These are phyloP conservation scores for Lasiommata megera DNA, from an alignment of 2,888 invertebrate genomes.

Conservation along the genomic window DNA sequence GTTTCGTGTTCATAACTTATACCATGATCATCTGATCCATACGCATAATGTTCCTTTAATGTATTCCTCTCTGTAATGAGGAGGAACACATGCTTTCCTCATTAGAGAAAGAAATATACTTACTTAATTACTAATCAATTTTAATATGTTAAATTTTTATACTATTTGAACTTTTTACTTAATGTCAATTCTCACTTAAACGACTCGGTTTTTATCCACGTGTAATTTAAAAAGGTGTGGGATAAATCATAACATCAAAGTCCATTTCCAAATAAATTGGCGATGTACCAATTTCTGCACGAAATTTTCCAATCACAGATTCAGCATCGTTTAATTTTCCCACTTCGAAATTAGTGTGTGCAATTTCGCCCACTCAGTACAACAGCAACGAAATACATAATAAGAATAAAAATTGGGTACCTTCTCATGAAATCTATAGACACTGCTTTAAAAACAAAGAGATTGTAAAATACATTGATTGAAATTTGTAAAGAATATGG, in stretches of 20 bases:
- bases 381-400: not conserved
- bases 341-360: not conserved
- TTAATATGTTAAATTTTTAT: no score
- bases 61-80: no score
- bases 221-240: not conserved
- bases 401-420: no score
- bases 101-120: no score
- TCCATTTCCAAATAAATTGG: not conserved
- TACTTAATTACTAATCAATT: no score
- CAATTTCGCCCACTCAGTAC: not conserved
- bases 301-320: not conserved
- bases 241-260: not conserved
- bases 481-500: not conserved
- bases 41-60: no score
- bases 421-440: no score
- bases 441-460: not conserved
- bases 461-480: not conserved
- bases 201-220: not conserved
- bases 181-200: not conserved
- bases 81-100: no score
- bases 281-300: not conserved
- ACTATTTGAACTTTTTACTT: no score
- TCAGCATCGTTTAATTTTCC: not conserved
- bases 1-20: no score
- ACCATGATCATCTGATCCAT: no score